Conservation (phyloP, 1,140 invertebrate genomes). For the Harpegnathos saltator region DNA sequence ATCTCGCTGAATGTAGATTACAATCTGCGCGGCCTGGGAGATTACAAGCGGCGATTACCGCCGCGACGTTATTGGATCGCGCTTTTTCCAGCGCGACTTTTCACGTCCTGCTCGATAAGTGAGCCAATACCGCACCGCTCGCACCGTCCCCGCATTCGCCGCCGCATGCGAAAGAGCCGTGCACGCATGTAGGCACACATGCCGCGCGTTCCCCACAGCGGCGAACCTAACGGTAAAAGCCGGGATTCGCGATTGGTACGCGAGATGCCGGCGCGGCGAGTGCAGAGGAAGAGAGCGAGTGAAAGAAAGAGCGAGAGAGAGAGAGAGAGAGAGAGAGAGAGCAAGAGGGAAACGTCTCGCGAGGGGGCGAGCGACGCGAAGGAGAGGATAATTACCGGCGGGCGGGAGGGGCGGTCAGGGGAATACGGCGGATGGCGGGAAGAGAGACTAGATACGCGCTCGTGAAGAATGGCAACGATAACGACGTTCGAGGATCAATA, state of each 20-base stretch:
- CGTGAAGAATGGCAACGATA: conserved; percentile 72
- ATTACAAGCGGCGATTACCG: conserved; percentile 50
- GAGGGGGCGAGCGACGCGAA: conserved; percentile 5
- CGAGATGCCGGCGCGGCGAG: conserved; percentile 55
- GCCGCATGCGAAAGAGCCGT: conserved; percentile 11
- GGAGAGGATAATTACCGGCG: conserved; percentile 65
- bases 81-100: conserved; percentile 43
- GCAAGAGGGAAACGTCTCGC: conserved; percentile 24
- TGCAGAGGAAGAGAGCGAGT: conserved; percentile 7
- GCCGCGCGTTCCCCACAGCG: conserved; percentile 43
- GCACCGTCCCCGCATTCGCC: too few species aligned
- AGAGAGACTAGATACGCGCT: conserved; percentile 62
- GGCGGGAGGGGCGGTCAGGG: neutral
- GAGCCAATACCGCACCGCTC: conserved; percentile 28
- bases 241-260: conserved; percentile 52
- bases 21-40: conserved; percentile 42
- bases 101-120: conserved; percentile 42
- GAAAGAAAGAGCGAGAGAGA: neutral
- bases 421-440: conserved; percentile 47
- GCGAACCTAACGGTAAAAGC: conserved; percentile 62
- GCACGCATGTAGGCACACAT: conserved; percentile 41
- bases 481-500: conserved; percentile 61
- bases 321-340: conserved; percentile 28
- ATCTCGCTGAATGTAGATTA: conserved; percentile 49
- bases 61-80: conserved; percentile 50